phyloP scores from a whole-genome alignment of 2,113 vertebrate species.

The Rhinopomastus cyanomelas region DNA sequence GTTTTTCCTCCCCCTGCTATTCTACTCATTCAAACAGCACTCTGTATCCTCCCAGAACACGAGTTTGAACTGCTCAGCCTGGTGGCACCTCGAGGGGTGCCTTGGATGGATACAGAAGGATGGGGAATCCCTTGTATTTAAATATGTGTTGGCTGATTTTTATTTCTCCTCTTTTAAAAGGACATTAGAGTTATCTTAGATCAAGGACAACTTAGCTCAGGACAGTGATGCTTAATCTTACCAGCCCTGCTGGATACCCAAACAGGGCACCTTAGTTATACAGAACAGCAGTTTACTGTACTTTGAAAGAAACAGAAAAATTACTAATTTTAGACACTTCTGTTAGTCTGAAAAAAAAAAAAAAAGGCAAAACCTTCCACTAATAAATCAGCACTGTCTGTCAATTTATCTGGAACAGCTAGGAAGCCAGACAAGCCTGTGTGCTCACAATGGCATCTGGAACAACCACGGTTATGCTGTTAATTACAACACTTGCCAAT shows the following conservation, averaged over 20 bases:
- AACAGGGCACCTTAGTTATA: background rate
- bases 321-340: background rate
- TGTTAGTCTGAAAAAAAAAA: background rate
- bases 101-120: background rate
- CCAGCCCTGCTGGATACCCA: background rate
- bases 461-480: background rate
- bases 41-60: rapidly evolving
- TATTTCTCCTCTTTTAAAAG: background rate
- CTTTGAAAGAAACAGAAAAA: background rate
- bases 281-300: background rate
- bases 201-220: background rate
- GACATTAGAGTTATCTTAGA: background rate
- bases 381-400: background rate
- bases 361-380: background rate
- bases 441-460: background rate
- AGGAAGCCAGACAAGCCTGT: rapidly evolving
- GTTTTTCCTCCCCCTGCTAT: background rate
- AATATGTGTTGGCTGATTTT: background rate
- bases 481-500: background rate
- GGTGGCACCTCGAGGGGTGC: background rate
- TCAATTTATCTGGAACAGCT: background rate
- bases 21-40: background rate
- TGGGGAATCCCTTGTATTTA: background rate
- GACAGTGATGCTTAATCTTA: background rate
- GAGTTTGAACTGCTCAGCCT: background rate